Evolutionary conservation across 92 coral and sea anemone genomes (phyloP).

Genomic region (Galaxea fascicularis): DNA sequence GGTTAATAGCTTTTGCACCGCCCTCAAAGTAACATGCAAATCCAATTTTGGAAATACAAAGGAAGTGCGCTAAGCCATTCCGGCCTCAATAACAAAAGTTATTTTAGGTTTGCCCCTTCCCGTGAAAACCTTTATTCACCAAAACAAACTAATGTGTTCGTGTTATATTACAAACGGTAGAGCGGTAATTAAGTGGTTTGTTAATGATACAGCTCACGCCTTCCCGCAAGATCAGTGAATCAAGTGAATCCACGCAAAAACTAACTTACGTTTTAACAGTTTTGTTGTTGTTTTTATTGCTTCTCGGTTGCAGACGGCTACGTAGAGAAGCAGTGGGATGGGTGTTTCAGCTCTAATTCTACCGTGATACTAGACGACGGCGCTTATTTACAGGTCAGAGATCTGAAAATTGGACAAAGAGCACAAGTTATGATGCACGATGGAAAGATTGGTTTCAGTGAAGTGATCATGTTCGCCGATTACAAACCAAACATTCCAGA

Average conservation of each 20-base stretch:
- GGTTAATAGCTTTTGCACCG: slow-evolving; percentile 48
- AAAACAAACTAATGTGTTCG: slow-evolving; percentile 65
- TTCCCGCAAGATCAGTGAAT: background rate
- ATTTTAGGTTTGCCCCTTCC: slow-evolving; percentile 68
- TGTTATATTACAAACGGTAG: slow-evolving; percentile 54
- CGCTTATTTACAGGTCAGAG: slow-evolving; percentile 57
- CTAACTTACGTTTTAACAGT: background rate
- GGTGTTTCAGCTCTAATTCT: slow-evolving; percentile 88
- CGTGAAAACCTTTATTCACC: slow-evolving; percentile 65
- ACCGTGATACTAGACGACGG: slow-evolving; percentile 79
- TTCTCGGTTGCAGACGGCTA: slow-evolving; percentile 70
- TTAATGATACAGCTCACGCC: slow-evolving; percentile 56
- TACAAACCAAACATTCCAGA: slow-evolving; percentile 72
- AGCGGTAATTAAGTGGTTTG: slow-evolving; percentile 64
- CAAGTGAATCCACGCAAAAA: slow-evolving; percentile 6
- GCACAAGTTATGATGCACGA: slow-evolving; percentile 75
- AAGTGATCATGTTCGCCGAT: slow-evolving; percentile 91
- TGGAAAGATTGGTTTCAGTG: slow-evolving; percentile 82
- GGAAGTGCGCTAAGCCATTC: slow-evolving; percentile 33
- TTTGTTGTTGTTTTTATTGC: too few species aligned
- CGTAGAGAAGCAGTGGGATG: slow-evolving; percentile 34
- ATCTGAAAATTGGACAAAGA: slow-evolving; percentile 83
- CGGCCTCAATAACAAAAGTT: slow-evolving; percentile 56
- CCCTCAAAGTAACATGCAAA: slow-evolving; percentile 48
- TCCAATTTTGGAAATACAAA: slow-evolving; percentile 52